Evolutionary conservation across 1,140 invertebrate genomes (phyloP).

Genomic region (Neoseiulus cucumeris): DNA sequence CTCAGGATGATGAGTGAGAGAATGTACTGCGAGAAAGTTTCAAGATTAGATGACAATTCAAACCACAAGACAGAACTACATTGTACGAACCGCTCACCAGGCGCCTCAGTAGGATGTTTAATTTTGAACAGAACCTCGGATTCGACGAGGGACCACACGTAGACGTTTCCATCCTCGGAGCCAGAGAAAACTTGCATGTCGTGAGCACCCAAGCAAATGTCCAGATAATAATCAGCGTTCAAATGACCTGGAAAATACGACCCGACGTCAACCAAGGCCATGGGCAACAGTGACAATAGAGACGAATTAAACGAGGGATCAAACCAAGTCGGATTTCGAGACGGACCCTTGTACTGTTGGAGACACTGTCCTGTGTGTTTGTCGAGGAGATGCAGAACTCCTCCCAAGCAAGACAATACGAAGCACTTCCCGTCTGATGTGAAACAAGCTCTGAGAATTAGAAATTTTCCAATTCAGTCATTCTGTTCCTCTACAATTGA

Average conservation of each 20-base stretch:
- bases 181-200: constrained; percentile 69
- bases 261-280: neutral
- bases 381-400: constrained; percentile 60
- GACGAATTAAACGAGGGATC: neutral
- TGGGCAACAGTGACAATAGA: neutral
- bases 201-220: constrained; percentile 55
- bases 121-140: neutral
- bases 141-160: constrained; percentile 67
- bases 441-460: constrained; percentile 49
- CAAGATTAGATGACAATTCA: neutral
- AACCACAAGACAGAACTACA: constrained; percentile 9
- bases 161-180: constrained; percentile 59
- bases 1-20: constrained; percentile 31
- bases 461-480: too few relatives aligned
- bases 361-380: constrained; percentile 52
- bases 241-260: constrained; percentile 39
- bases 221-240: constrained; percentile 56
- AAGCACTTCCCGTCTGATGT: constrained; percentile 70
- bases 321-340: neutral
- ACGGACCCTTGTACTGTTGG: neutral
- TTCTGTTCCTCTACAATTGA: too few relatives aligned
- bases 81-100: constrained; percentile 4
- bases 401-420: constrained; percentile 58
- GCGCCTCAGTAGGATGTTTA: neutral
- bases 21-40: constrained; percentile 26